A percentile compares a stretch with the other conserved stretches of the same genome.
Evolutionary conservation across 2,797 vertebrate species (phyloP).

Genomic region (Glossophaga mutica): DNA sequence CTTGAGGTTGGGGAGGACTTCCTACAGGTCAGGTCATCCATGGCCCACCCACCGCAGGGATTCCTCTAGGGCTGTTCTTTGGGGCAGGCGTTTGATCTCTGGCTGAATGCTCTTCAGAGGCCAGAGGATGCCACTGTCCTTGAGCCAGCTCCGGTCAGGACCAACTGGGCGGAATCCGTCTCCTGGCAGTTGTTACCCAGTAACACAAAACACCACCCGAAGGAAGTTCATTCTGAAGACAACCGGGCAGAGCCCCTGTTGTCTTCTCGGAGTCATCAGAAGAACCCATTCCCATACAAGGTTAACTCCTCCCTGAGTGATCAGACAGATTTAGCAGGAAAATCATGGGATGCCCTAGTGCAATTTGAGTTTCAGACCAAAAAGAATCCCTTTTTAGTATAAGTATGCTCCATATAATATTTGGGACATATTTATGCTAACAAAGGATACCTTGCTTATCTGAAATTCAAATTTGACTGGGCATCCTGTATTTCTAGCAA

Average conservation of each 20-base stretch:
- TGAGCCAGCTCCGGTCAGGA: neutral
- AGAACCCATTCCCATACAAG: neutral
- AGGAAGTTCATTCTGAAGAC: conserved; percentile 23
- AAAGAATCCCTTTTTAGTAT: neutral
- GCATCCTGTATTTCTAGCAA: neutral
- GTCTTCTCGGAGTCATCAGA: neutral
- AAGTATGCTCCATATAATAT: neutral
- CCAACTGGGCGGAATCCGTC: neutral
- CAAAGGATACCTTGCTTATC: neutral
- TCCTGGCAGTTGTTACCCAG: neutral
- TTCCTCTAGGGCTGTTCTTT: neutral
- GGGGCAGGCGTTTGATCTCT: neutral
- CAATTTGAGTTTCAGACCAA: neutral
- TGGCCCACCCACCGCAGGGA: neutral
- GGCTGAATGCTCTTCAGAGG: neutral
- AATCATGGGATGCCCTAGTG: neutral
- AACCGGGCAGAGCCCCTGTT: neutral
- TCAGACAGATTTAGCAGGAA: neutral
- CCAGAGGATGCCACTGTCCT: neutral
- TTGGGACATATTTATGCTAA: neutral
- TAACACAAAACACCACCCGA: neutral
- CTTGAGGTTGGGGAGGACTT: neutral
- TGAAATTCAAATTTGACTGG: neutral
- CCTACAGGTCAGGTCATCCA: neutral
- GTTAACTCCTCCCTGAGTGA: neutral